Conservation (phyloP, 1,140 invertebrate species). For the Venustaconcha ellipsiformis region DNA sequence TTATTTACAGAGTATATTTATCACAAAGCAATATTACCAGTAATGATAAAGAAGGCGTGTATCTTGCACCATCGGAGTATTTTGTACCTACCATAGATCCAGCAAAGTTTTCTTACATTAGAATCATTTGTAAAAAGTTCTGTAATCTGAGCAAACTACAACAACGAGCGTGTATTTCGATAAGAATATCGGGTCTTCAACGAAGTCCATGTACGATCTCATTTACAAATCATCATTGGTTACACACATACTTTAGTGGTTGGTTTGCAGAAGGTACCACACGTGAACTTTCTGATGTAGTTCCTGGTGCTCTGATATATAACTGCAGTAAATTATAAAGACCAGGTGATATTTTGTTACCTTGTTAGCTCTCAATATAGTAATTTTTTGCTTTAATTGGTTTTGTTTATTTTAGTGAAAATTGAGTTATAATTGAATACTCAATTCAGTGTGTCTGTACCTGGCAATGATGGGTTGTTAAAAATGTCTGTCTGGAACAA, state of each 20-base stretch:
- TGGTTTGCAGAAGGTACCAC: not conserved
- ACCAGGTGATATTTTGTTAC: no score
- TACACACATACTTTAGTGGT: slow-evolving; percentile 49
- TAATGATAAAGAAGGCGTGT: slow-evolving; percentile 29
- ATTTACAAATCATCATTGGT: slow-evolving; percentile 57
- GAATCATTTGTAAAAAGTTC: slow-evolving; percentile 27
- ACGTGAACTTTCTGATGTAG: no score
- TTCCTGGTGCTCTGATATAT: no score
- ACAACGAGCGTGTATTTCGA: slow-evolving; percentile 38
- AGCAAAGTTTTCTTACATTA: slow-evolving; percentile 41
- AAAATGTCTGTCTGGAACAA: no score
- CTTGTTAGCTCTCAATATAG: no score
- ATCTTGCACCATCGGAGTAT: slow-evolving; percentile 52
- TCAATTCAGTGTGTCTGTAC: no score
- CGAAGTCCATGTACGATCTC: slow-evolving; percentile 28
- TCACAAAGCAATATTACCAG: not conserved
- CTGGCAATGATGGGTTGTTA: no score
- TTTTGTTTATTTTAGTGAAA: no score
- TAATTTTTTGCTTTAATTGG: no score
- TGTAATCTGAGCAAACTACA: slow-evolving; percentile 34
- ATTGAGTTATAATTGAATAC: no score
- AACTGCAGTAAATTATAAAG: no score
- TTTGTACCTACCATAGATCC: slow-evolving; percentile 55
- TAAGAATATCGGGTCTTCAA: slow-evolving; percentile 37
- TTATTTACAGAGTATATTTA: slow-evolving; percentile 38